phyloP scores from a whole-genome alignment of 2,113 vertebrate genomes.

The Orcinus orca region DNA sequence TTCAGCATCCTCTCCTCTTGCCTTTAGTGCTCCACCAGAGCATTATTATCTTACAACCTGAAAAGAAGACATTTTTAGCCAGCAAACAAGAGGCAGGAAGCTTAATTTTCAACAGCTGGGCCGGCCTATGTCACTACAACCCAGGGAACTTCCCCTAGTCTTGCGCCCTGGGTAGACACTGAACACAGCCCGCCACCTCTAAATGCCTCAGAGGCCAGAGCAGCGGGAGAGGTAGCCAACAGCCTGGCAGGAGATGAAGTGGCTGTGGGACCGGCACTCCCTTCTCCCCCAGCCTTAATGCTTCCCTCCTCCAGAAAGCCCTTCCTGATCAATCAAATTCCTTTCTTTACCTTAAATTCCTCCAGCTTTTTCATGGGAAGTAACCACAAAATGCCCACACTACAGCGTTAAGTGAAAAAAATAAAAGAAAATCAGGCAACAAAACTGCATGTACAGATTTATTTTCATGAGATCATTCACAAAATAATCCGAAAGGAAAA shows the following conservation, averaged over 20 bases:
- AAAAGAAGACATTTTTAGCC: background rate
- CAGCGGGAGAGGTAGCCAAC: accelerated
- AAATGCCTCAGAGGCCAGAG: background rate
- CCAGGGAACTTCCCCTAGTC: background rate
- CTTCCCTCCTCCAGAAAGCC: background rate
- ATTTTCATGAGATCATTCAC: background rate
- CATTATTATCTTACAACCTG: too few species aligned
- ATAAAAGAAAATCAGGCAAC: background rate
- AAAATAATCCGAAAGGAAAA: constrained; percentile 2
- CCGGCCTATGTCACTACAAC: background rate
- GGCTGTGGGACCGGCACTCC: too few species aligned
- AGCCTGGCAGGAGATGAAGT: background rate
- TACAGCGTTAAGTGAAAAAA: background rate
- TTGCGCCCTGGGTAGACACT: background rate
- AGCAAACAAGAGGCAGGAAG: background rate
- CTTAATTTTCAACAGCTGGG: background rate
- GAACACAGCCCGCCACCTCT: background rate
- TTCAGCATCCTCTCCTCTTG: background rate
- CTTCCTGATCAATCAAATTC: background rate
- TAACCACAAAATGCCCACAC: background rate
- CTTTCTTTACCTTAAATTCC: background rate
- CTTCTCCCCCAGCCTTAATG: too few species aligned
- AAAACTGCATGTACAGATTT: background rate
- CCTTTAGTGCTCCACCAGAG: background rate
- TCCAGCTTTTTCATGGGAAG: background rate